Conservation (phyloP, 2,797 vertebrate species). For the Microctenopoma steveboyesi region DNA sequence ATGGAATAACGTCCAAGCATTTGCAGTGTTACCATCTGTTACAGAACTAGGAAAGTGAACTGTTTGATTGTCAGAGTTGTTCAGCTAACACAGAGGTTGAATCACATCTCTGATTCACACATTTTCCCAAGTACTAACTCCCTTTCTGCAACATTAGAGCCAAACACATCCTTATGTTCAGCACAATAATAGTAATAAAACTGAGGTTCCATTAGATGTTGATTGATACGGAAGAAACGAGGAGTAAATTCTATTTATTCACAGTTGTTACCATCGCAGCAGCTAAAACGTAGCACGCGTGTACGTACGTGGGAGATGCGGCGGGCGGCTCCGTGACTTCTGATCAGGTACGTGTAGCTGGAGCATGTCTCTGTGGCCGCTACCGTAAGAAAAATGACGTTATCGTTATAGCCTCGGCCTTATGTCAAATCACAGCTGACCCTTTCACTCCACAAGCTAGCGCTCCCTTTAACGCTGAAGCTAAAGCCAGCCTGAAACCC, state of each 20-base stretch:
- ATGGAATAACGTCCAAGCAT: too few species aligned
- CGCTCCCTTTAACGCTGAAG: neutral
- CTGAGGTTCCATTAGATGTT: too few species aligned
- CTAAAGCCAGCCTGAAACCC: neutral
- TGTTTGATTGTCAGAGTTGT: neutral
- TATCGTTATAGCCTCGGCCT: conserved; percentile 46
- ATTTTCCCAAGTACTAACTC: neutral
- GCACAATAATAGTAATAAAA: neutral
- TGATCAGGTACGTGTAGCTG: too few species aligned
- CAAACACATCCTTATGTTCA: neutral
- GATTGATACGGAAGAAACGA: neutral
- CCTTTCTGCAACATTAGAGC: neutral
- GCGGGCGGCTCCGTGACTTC: too few species aligned
- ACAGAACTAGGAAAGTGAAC: too few species aligned
- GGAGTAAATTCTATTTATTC: too few species aligned
- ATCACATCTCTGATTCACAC: too few species aligned
- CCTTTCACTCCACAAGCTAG: conserved; percentile 22
- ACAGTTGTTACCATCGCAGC: too few species aligned
- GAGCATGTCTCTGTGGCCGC: too few species aligned
- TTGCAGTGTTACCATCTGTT: too few species aligned
- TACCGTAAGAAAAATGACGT: conserved; percentile 20
- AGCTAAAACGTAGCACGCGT: too few species aligned
- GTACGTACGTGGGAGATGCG: too few species aligned
- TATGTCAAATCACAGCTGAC: conserved; percentile 58
- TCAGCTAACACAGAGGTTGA: neutral